Conservation (phyloP, 2,888 invertebrate species). For the Troides helena region DNA sequence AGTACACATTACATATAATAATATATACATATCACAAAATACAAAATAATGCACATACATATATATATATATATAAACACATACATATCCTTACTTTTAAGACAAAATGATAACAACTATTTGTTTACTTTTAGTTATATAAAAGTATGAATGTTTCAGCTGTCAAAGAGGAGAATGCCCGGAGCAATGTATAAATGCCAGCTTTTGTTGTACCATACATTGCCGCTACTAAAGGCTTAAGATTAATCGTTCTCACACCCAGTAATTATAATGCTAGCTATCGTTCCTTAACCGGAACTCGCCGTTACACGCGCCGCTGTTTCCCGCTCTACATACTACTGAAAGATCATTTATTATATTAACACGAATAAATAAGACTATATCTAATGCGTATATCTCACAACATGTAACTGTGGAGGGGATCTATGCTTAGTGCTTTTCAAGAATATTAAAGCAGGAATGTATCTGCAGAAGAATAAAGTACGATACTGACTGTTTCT, state of each 20-base stretch:
- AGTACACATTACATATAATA: no score
- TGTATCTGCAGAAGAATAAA: no score
- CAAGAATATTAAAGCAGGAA: no score
- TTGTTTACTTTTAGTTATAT: not conserved
- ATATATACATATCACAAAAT: no score
- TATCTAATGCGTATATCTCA: no score
- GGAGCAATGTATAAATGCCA: not conserved
- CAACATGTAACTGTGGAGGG: no score
- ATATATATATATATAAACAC: no score
- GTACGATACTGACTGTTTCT: no score
- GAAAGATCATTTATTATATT: slow-evolving; percentile 8
- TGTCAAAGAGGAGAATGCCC: not conserved
- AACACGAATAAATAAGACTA: not conserved
- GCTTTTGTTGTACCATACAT: slow-evolving; percentile 1
- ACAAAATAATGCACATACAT: no score
- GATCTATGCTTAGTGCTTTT: no score
- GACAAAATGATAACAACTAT: not conserved
- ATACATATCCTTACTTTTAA: no score
- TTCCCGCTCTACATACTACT: slow-evolving; percentile 2
- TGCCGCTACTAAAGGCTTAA: slow-evolving; percentile 2
- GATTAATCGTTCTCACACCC: slow-evolving; percentile 19
- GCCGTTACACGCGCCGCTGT: slow-evolving; percentile 13
- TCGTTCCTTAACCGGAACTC: slow-evolving; percentile 15
- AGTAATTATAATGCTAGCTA: slow-evolving; percentile 23
- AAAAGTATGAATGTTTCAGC: not conserved